A percentile compares a stretch with the other conserved stretches of the same genome.
These are phyloP conservation scores for Psittacula derbiana DNA, from an alignment of 2,797 vertebrate species.

Conservation along the genomic window DNA sequence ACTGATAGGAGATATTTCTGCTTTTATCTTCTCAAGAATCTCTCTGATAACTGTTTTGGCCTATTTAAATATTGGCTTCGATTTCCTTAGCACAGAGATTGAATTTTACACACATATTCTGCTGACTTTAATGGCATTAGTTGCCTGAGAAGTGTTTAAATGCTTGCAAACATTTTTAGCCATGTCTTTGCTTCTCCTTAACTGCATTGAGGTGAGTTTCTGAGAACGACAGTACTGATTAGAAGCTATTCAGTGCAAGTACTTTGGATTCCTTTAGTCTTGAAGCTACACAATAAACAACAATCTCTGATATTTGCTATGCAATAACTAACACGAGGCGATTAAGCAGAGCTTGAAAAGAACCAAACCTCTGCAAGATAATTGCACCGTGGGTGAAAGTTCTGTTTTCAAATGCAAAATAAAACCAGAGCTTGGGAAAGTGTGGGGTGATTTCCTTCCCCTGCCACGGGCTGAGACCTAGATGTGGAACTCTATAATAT, in stretches of 20 bases:
- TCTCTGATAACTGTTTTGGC: neutral
- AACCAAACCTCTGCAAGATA: neutral
- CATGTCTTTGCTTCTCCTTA: neutral
- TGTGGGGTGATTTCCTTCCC: neutral
- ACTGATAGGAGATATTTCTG: constrained; percentile 32
- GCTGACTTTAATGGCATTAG: neutral
- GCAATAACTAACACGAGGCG: neutral
- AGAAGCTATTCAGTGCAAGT: neutral
- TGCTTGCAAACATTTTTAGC: neutral
- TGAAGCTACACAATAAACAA: neutral
- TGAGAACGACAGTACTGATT: neutral
- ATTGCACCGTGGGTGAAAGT: neutral
- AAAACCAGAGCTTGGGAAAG: neutral
- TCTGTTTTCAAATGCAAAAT: neutral
- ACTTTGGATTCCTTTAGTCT: neutral
- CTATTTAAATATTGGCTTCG: neutral
- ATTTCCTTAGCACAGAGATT: neutral
- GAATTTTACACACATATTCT: neutral
- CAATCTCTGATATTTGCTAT: neutral
- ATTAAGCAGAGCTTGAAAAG: neutral
- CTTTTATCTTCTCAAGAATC: constrained; percentile 18
- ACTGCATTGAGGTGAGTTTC: neutral
- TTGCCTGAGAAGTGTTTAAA: neutral
- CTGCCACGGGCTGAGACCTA: neutral
- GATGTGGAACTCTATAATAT: constrained; percentile 29